These are phyloP conservation scores for Ceyx margarethae DNA, from an alignment of 2,113 vertebrate species.

Conservation along the genomic window DNA sequence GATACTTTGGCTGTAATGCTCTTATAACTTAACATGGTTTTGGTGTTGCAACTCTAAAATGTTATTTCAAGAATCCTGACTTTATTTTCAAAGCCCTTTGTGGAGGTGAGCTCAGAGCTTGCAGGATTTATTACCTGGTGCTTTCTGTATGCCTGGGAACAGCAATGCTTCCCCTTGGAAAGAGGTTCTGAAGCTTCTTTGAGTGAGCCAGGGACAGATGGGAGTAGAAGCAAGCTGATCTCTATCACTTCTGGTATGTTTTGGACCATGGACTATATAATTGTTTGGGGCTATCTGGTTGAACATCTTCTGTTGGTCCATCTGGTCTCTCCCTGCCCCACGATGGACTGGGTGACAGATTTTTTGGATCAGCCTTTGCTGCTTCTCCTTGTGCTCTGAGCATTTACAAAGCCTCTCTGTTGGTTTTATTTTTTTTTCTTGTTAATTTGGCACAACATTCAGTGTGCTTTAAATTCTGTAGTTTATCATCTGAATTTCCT, in stretches of 20 bases:
- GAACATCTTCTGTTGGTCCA: constrained; percentile 25
- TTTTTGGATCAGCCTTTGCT: not conserved
- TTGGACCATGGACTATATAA: not conserved
- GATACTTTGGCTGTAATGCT: not conserved
- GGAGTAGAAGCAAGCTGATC: not conserved
- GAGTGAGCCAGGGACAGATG: constrained; percentile 33
- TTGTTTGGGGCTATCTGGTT: not conserved
- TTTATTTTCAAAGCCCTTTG: not conserved
- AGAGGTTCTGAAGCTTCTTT: not conserved
- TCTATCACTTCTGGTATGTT: constrained; percentile 8
- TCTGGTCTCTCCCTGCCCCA: constrained; percentile 16
- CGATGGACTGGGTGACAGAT: not conserved
- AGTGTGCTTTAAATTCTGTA: not conserved
- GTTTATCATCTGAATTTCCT: not conserved
- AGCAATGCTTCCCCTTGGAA: not conserved
- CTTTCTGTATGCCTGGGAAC: not conserved
- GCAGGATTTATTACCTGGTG: not conserved
- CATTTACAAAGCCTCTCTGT: not conserved
- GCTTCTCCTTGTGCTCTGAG: not conserved
- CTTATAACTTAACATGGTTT: not conserved
- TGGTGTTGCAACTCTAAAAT: not conserved
- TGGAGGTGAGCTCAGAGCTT: not conserved
- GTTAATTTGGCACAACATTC: not conserved
- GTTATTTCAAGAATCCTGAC: not conserved
- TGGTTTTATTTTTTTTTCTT: not conserved